These are phyloP conservation scores for Chaetorhynchus papuensis DNA, from an alignment of 2,113 vertebrate genomes.

Conservation along the genomic window DNA sequence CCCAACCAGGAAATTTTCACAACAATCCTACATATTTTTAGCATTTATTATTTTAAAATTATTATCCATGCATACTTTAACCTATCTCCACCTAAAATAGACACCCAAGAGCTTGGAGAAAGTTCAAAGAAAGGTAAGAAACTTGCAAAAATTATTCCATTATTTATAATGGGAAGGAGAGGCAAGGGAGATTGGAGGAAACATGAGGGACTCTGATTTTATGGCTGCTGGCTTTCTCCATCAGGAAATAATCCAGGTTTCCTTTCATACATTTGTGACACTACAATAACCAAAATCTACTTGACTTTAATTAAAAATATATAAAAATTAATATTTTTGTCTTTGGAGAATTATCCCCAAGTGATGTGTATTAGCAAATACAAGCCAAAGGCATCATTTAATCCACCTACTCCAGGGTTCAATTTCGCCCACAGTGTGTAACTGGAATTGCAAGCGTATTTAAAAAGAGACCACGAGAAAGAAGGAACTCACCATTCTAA, in stretches of 20 bases:
- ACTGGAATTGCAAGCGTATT: slow-evolving; percentile 7
- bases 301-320: slow-evolving; percentile 7
- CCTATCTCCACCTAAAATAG: neutral
- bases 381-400: slow-evolving; percentile 45
- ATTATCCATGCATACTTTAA: neutral
- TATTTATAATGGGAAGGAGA: neutral
- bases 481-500: slow-evolving; percentile 95
- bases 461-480: slow-evolving; percentile 66
- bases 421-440: neutral
- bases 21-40: neutral
- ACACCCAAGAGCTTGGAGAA: neutral
- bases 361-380: neutral
- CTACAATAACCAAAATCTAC: neutral
- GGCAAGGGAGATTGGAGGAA: neutral
- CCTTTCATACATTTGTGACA: neutral
- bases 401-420: slow-evolving; percentile 16
- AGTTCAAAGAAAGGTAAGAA: neutral
- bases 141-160: neutral
- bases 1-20: neutral
- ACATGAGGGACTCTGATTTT: neutral
- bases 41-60: neutral
- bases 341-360: slow-evolving; percentile 17
- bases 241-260: neutral
- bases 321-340: neutral
- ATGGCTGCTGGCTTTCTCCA: neutral